Evolutionary conservation across 2,113 vertebrate genomes (phyloP).

Genomic region (Ochotona princeps): DNA sequence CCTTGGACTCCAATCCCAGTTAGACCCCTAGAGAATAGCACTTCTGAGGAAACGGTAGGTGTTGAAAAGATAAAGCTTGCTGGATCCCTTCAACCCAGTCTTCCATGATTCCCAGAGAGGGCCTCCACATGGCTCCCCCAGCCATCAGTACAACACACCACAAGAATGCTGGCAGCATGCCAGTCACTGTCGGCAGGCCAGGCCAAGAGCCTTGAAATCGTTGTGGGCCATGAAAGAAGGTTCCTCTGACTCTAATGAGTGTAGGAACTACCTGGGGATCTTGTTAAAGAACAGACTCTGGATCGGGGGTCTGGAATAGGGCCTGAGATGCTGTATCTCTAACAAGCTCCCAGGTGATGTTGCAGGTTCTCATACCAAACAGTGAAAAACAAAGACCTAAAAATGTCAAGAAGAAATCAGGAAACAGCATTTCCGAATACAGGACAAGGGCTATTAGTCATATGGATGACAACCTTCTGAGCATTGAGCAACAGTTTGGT

Average conservation of each 20-base stretch:
- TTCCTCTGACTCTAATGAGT: neutral
- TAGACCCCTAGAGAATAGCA: conserved; percentile 58
- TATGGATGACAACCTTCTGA: neutral
- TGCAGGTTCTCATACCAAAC: neutral
- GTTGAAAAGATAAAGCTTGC: conserved; percentile 67
- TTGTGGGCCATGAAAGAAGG: neutral
- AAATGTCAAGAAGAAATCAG: neutral
- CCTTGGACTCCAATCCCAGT: conserved; percentile 47
- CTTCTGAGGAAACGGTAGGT: conserved; percentile 69
- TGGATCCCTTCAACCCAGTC: conserved; percentile 43
- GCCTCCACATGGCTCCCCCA: neutral
- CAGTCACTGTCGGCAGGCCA: neutral
- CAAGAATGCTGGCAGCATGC: neutral
- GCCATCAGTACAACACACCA: neutral
- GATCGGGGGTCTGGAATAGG: neutral
- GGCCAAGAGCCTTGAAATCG: neutral
- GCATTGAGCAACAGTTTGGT: neutral
- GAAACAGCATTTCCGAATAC: neutral
- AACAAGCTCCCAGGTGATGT: neutral
- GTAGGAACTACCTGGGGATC: conserved; percentile 16
- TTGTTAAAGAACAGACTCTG: conserved; percentile 55
- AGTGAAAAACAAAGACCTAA: neutral
- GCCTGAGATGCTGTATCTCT: neutral
- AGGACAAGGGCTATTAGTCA: neutral
- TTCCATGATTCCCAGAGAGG: conserved; percentile 14